A percentile compares a stretch with the other conserved stretches of the same genome.
These are phyloP conservation scores for Zaprionus bogoriensis DNA, from an alignment of 2,888 invertebrate genomes.

Conservation along the genomic window DNA sequence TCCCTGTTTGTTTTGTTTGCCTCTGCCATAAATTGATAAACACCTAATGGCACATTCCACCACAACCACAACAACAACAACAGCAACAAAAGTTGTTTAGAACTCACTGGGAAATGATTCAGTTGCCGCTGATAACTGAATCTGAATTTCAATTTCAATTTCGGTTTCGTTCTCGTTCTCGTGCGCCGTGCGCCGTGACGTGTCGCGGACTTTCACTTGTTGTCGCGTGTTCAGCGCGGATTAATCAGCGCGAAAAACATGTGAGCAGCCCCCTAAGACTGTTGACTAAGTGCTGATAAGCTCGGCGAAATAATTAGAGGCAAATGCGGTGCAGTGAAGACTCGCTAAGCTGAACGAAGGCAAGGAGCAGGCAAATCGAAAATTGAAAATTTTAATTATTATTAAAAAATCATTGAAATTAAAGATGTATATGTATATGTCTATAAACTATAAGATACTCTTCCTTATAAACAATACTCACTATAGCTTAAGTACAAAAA, in stretches of 20 bases:
- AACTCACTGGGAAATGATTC: conserved; percentile 15
- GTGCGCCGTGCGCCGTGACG: too few relatives aligned
- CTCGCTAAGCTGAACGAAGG: neutral
- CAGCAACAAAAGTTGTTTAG: neutral
- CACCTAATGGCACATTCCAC: conserved; percentile 38
- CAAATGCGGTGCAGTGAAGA: neutral
- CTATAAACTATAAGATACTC: too few relatives aligned
- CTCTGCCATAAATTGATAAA: conserved; percentile 60
- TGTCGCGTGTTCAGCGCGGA: conserved; percentile 40
- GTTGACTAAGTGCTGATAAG: neutral
- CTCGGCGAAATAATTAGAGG: too few relatives aligned
- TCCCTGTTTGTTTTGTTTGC: neutral
- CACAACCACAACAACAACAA: neutral
- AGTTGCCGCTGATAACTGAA: conserved; percentile 33
- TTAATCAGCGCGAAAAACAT: neutral
- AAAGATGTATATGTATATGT: too few relatives aligned
- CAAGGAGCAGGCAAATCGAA: neutral
- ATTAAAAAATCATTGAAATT: too few relatives aligned
- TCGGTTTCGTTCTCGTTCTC: too few relatives aligned
- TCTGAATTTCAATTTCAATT: conserved; percentile 3
- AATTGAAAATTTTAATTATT: neutral
- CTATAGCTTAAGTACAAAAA: too few relatives aligned
- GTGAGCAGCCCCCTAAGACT: neutral
- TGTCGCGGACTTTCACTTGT: conserved; percentile 65
- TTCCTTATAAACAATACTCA: too few relatives aligned